Evolutionary conservation across 1,140 invertebrate species (phyloP), one percentile per base, ranked within the genome.

Genomic region (Drosophila lacertosa): DNA sequence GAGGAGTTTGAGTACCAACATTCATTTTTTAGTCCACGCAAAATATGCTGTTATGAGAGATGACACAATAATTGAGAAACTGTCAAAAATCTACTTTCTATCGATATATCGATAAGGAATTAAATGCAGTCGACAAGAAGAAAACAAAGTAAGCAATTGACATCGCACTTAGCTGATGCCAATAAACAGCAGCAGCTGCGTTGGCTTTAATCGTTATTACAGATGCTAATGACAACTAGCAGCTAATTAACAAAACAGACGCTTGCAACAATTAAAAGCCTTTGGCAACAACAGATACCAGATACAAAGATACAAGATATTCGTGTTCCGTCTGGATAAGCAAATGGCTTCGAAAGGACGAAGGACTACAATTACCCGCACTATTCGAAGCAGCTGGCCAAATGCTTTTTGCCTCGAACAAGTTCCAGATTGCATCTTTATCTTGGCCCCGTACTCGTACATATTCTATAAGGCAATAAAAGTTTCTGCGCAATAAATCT

Each of bases 401-500:
- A 83, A 81, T 83, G 79, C 18, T 32, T 33, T 37, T 60, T 16
- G 15, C 16, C 32, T 32, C 63, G 76, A 84, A 84, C 74, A 86
- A 88, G 65, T 81, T 81, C 69, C 81, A 86, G 81, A 86, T 86
- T 88, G 82, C 81, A 88, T 77, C 77, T 86, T 70, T 74, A 83
- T 80, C 80, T 86, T 53, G 37, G 55, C 37, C 39, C 39, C 45
- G 22, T 51, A 54, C 75, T 66, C 64, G 62, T 84, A 80, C 74
- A 88, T 86, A 86, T 86, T 86, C 81, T 81, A 77, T 55, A 78
- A 77, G 81, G 81, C 81, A 86, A 86, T 86, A 86, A 86, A 86
- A 86, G 81, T 86, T 86, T 86, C 77, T 86, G 77, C 48, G 77
- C 82, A 86, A 86, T 86, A 86, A 86, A 86, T 86, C 81, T 86